phyloP scores from a whole-genome alignment of 2,888 invertebrate genomes.

The Sceliomorpha sp. region DNA sequence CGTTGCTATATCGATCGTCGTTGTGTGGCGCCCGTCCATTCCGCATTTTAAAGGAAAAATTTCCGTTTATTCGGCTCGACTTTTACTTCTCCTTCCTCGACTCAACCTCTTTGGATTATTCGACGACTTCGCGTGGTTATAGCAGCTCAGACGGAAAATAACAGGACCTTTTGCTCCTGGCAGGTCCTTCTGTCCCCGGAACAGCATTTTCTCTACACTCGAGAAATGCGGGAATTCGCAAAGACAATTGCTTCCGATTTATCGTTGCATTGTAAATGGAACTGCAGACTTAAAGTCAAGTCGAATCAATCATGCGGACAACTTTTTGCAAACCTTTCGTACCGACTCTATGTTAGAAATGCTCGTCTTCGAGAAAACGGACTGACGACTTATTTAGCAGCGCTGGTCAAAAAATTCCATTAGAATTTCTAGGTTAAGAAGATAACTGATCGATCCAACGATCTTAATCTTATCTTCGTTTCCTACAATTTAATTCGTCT shows the following conservation, averaged over 20 bases:
- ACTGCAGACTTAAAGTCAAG: conserved; percentile 5
- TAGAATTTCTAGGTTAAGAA: too few relatives aligned
- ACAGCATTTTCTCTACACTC: conserved; percentile 22
- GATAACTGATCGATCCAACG: too few relatives aligned
- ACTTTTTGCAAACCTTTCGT: too few relatives aligned
- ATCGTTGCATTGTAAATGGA: conserved; percentile 35
- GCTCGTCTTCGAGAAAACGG: not conserved
- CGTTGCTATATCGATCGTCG: conserved; percentile 69
- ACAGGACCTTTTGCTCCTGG: conserved; percentile 77
- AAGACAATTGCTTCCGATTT: conserved; percentile 49
- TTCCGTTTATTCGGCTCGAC: conserved; percentile 73
- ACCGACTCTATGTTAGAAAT: not conserved
- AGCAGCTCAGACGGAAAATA: conserved; percentile 79
- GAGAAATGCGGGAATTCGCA: conserved; percentile 28
- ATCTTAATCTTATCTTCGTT: too few relatives aligned
- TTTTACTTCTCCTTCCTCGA: conserved; percentile 54
- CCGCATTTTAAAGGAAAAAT: conserved; percentile 80
- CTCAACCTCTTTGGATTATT: conserved; percentile 68
- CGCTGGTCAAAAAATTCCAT: too few relatives aligned
- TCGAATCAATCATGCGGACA: conserved; percentile 28
- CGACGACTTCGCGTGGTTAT: conserved; percentile 67
- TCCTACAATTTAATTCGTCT: too few relatives aligned
- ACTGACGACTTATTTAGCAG: too few relatives aligned
- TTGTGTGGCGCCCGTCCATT: conserved; percentile 65
- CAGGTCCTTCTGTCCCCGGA: conserved; percentile 67